phyloP scores from a whole-genome alignment of 2,113 vertebrate species.

The Ascaphus truei region DNA sequence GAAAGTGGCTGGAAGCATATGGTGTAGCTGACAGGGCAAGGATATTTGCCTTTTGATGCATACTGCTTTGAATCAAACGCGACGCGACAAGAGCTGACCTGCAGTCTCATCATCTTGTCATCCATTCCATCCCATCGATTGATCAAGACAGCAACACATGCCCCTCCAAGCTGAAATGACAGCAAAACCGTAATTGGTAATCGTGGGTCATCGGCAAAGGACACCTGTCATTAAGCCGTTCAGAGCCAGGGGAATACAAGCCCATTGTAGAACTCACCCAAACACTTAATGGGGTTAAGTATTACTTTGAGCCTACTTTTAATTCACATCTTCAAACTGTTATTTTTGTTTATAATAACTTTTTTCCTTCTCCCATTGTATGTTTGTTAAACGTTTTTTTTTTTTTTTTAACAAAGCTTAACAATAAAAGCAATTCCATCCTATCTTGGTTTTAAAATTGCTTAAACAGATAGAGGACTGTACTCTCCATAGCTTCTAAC shows the following conservation, averaged over 20 bases:
- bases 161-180: slow-evolving; percentile 55
- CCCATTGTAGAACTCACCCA: too few species aligned
- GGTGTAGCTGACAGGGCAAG: slow-evolving; percentile 40
- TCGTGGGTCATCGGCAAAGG: slow-evolving; percentile 53
- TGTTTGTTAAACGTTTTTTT: too few species aligned
- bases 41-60: slow-evolving; percentile 46
- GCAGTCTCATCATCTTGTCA: slow-evolving; percentile 58
- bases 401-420: too few species aligned
- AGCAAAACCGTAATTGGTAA: slow-evolving; percentile 53
- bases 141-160: slow-evolving; percentile 56
- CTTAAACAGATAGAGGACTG: too few species aligned
- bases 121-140: slow-evolving; percentile 52
- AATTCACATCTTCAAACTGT: too few species aligned
- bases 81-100: slow-evolving; percentile 55
- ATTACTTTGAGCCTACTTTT: too few species aligned
- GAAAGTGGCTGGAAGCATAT: slow-evolving; percentile 42
- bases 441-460: too few species aligned
- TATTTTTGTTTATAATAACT: too few species aligned
- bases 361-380: too few species aligned
- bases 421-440: too few species aligned
- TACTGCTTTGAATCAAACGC: slow-evolving; percentile 47
- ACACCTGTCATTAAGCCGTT: slow-evolving; percentile 44
- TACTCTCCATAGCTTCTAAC: too few species aligned
- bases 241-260: background rate
- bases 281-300: too few species aligned